Evolutionary conservation across 2,888 invertebrate genomes (phyloP).

Genomic region (Diogma glabrata): DNA sequence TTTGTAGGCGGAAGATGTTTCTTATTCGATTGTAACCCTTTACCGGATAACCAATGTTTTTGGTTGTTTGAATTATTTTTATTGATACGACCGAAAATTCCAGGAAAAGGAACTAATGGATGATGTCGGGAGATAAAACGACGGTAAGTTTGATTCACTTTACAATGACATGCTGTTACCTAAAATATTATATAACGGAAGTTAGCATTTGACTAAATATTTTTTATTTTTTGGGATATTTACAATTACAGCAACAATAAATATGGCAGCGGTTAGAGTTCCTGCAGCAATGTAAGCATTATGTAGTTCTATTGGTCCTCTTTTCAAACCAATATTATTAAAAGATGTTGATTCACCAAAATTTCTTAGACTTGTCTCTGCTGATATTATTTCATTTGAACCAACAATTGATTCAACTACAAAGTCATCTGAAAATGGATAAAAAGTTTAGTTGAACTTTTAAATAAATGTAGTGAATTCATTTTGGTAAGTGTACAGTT

Average conservation of each 20-base stretch:
- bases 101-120: constrained; percentile 39
- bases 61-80: constrained; percentile 32
- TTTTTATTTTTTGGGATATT: constrained; percentile 26
- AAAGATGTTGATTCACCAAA: constrained; percentile 37
- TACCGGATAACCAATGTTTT: constrained; percentile 49
- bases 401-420: constrained; percentile 53
- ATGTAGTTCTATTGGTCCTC: constrained; percentile 49
- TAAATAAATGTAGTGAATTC: no score
- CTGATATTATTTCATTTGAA: constrained; percentile 37
- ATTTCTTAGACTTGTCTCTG: constrained; percentile 33
- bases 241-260: constrained; percentile 63
- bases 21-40: constrained; percentile 27
- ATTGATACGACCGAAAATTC: constrained; percentile 31
- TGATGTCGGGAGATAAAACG: constrained; percentile 45
- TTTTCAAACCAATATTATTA: constrained; percentile 33
- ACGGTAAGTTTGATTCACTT: constrained; percentile 65
- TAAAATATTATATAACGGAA: constrained; percentile 31
- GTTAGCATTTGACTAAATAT: neutral
- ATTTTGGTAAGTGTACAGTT: no score
- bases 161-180: constrained; percentile 69
- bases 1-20: constrained; percentile 6
- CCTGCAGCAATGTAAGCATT: constrained; percentile 71
- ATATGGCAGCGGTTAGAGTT: constrained; percentile 60
- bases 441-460: constrained; percentile 20
- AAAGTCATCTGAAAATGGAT: constrained; percentile 64